Evolutionary conservation across 2,888 invertebrate species (phyloP), one percentile per base, ranked within the genome.

Genomic region (Cephus spinipes): DNA sequence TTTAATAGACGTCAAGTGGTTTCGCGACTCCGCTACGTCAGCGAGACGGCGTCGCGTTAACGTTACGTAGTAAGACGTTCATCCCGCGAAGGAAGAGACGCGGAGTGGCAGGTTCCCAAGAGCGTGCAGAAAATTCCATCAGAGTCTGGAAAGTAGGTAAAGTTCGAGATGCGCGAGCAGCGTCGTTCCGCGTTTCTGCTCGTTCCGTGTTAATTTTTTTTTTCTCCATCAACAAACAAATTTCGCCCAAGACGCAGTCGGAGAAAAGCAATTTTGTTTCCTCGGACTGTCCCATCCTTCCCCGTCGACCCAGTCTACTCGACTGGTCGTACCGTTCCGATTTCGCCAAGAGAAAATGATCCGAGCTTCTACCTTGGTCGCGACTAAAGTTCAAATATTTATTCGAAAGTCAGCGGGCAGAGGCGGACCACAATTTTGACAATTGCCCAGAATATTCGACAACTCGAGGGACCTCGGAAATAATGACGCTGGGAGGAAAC

Each of bases 1-100:
- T 79, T 78, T 83, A 86, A 88, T 86, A 85, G 81, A 84, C 85
- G 85, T 87, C 85, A 87, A 88, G 84, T 86, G 87, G 80, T 86
- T 87, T 87, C 84, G 83, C 81, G 79, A 82, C 82, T 69, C 9
- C 3, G 11, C 31, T 73, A 30, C 23, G 74, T 35, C 34, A 71
- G 31, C 30, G 71, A 12, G 71, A 71, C 40, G 23, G 2, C 15
- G 40, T 55, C 40, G 40, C 40, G 40, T 55, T 23, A 55, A 55
- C 40, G 40, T 55, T 55, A 55, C 40, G 40, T 55, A 23, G 40
- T 55, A 55, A 55, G 40, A 55, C 40, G 40, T 55, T 55, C 40
- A 2, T 55, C 23, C 40, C 6, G 40, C 2, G 15, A 55, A 55
- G 23, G 23, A 55, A 55, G 23, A 15, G 23, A 55, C 23, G 40